Evolutionary conservation across 2,113 vertebrate species (phyloP), one percentile per base, ranked within the genome.

Genomic region (Gulo gulo): DNA sequence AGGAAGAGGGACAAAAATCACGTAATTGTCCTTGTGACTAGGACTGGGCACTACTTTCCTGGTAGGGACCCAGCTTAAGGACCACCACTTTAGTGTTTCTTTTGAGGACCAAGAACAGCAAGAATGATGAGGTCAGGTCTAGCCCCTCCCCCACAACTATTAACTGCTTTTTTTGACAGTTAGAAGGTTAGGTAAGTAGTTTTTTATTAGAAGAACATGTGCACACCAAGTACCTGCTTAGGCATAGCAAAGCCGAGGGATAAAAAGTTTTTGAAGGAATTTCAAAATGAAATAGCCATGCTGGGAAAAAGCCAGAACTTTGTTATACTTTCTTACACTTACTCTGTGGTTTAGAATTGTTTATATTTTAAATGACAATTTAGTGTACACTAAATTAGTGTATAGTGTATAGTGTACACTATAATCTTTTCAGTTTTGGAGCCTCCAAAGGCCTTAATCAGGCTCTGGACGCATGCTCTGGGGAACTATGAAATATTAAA

Each of bases 361-460:
- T 83, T 84, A 36, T 94, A 88, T 92, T 96, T 97, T 94, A 24
- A 92, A 63, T 92, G 79, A 88, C 16, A 96, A 73, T 84, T 84
- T 61, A 81, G 31, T n/a, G n/a, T n/a, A n/a, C n/a, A n/a, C n/a
- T n/a, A n/a, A n/a, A n/a, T n/a, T n/a, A n/a, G n/a, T n/a, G n/a
- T n/a, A n/a, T n/a, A n/a, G n/a, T n/a, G n/a, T n/a, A 91, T 21
- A 3, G 29, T 74, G 21, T 86, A 15, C 12, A 67, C 24, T 69
- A 59, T 67, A 71, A 55, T 79, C 50, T 45, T 94, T 86, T 84
- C 74, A 50, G 36, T 85, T 47, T 94, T 80, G 42, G 83, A 92
- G 78, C 29, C 21, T 94, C n/a, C 89, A 50, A 85, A 83, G 52
- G n/a, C 78, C 18, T 92, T 83, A 63, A 63, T 90, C 34, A 91